Conservation (phyloP, 2,797 vertebrate genomes). For the Anas capensis region DNA sequence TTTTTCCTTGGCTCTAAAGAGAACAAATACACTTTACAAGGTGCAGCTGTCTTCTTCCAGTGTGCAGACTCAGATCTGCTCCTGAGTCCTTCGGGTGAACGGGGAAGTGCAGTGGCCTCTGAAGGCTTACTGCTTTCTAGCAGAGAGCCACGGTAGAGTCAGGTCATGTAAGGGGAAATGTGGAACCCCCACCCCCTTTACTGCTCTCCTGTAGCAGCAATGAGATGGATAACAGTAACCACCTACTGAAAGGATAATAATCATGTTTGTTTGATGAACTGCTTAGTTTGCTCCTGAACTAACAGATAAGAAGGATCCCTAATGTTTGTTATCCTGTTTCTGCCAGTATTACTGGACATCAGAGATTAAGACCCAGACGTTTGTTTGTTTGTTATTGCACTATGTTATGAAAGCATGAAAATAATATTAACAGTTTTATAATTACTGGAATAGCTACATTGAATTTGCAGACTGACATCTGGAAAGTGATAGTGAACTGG, state of each 20-base stretch:
- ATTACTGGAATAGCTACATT: neutral
- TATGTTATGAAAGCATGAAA: neutral
- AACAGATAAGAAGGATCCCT: conserved; percentile 43
- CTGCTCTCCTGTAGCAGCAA: neutral
- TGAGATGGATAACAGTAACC: neutral
- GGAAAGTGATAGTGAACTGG: neutral
- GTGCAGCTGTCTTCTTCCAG: conserved; percentile 11
- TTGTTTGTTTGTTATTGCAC: conserved; percentile 45
- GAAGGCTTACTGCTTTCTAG: neutral
- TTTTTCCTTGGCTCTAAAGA: neutral
- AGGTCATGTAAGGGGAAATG: neutral
- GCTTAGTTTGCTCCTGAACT: conserved; percentile 30
- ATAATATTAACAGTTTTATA: conserved; percentile 7
- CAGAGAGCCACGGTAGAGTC: neutral
- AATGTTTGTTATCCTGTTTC: conserved; percentile 25
- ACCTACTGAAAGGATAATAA: conserved; percentile 28
- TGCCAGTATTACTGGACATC: neutral
- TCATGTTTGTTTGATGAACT: conserved; percentile 24
- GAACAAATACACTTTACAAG: neutral
- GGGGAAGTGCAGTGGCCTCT: neutral
- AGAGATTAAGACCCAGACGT: conserved; percentile 23
- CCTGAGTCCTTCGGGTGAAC: neutral
- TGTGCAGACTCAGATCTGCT: neutral
- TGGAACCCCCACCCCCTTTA: neutral
- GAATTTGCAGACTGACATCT: neutral